Percentiles rank a stretch among this genome's conserved stretches.
These are phyloP conservation scores for Lepisosteus osseus DNA, from an alignment of 2,113 vertebrate species.

Conservation along the genomic window DNA sequence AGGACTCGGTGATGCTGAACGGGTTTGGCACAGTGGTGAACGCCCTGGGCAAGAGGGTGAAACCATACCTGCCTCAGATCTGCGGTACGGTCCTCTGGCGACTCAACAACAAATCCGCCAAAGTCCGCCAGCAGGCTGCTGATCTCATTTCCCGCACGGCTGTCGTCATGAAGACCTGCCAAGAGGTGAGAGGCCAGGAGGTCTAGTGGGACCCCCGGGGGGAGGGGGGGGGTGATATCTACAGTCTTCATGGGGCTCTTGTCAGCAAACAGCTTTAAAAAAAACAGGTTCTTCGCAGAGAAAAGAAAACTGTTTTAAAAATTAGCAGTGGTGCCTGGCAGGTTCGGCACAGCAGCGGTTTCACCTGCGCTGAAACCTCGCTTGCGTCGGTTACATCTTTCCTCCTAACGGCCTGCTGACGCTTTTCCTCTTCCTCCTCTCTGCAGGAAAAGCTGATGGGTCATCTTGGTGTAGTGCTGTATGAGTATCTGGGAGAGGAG, in stretches of 20 bases:
- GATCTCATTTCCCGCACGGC: slow-evolving; percentile 97
- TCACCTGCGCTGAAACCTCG: too few species aligned
- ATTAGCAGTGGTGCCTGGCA: not conserved
- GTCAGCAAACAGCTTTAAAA: not conserved
- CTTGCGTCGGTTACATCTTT: not conserved
- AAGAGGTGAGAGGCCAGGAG: slow-evolving; percentile 72
- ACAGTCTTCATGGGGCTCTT: too few species aligned
- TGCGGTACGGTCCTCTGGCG: slow-evolving; percentile 97
- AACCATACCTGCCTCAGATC: slow-evolving; percentile 96
- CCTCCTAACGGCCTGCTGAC: slow-evolving; percentile 16
- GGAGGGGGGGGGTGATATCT: not conserved
- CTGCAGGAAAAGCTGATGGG: slow-evolving; percentile 97
- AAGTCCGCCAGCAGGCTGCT: slow-evolving; percentile 95
- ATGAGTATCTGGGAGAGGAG: slow-evolving; percentile 97
- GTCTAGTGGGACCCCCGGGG: too few species aligned
- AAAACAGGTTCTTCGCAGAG: not conserved
- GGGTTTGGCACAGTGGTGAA: slow-evolving; percentile 98
- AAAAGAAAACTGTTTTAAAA: not conserved
- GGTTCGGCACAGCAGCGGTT: too few species aligned
- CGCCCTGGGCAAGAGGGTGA: slow-evolving; percentile 94
- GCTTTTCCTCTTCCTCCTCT: slow-evolving; percentile 9
- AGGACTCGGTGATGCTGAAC: slow-evolving; percentile 98
- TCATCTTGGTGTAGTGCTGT: slow-evolving; percentile 94
- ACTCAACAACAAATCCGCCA: slow-evolving; percentile 97
- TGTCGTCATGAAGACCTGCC: slow-evolving; percentile 98